These are phyloP conservation scores for Palythoa grandis DNA, from an alignment of 92 coral and sea anemone species.

Conservation along the genomic window DNA sequence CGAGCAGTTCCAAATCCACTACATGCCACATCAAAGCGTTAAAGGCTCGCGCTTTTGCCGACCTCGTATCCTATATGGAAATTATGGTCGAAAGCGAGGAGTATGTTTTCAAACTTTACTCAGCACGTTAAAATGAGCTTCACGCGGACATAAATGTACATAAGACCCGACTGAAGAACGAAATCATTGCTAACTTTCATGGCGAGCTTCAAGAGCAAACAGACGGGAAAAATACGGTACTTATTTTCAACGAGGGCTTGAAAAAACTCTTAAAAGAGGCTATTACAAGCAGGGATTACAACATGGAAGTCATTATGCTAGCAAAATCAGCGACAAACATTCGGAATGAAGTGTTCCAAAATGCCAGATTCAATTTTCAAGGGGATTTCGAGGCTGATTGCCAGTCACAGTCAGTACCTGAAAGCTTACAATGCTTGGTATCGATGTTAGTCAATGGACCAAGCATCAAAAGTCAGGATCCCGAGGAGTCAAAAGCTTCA, in stretches of 20 bases:
- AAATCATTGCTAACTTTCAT: background rate
- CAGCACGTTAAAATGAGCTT: too few species aligned
- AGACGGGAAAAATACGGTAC: background rate
- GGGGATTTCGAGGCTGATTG: constrained; percentile 33
- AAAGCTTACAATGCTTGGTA: constrained; percentile 34
- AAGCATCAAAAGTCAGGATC: constrained; percentile 42
- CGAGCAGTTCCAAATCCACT: too few species aligned
- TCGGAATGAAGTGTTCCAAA: background rate
- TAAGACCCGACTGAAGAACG: too few species aligned
- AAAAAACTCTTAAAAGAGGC: too few species aligned
- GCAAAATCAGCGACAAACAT: background rate
- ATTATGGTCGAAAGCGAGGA: background rate
- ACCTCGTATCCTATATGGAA: too few species aligned
- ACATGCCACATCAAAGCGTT: too few species aligned
- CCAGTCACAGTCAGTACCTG: constrained; percentile 43
- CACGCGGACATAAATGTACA: background rate
- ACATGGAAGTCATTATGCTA: background rate
- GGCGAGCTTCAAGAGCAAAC: background rate
- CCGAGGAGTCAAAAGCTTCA: constrained; percentile 56
- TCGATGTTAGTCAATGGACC: too few species aligned
- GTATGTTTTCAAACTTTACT: background rate
- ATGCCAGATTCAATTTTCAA: background rate
- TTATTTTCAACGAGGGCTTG: background rate
- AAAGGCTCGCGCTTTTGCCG: too few species aligned
- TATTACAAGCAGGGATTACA: too few species aligned